Percentiles rank a stretch among this genome's conserved stretches.
phyloP scores from a whole-genome alignment of 2,888 invertebrate species.

The Pristionchus mayeri region DNA sequence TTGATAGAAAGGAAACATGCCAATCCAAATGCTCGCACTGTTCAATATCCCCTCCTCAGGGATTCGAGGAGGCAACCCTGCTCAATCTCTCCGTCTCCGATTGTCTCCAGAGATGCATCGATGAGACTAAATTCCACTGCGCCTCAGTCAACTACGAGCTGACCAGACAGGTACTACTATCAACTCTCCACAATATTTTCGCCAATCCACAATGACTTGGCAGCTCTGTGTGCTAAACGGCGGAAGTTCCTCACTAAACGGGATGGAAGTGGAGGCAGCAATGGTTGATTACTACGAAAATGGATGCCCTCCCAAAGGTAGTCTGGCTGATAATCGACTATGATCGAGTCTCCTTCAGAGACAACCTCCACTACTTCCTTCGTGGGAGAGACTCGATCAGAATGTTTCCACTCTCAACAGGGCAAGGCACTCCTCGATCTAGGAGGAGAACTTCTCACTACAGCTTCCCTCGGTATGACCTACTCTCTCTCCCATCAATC shows the following conservation, averaged over 20 bases:
- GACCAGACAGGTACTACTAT: constrained; percentile 6
- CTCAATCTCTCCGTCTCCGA: background rate
- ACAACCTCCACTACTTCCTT: background rate
- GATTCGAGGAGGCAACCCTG: constrained; percentile 44
- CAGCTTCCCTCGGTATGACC: constrained; percentile 11
- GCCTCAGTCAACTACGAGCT: constrained; percentile 48
- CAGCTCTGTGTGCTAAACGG: constrained; percentile 48
- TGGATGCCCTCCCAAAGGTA: constrained; percentile 30
- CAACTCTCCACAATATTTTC: background rate
- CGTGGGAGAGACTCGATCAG: background rate
- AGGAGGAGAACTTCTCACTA: constrained; percentile 9
- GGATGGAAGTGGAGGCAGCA: background rate
- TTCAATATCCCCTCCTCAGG: background rate
- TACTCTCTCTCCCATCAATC: background rate
- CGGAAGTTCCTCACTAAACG: constrained; percentile 23
- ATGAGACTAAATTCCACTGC: constrained; percentile 36
- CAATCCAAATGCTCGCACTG: too few relatives aligned
- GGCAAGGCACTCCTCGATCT: constrained; percentile 30
- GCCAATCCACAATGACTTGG: background rate
- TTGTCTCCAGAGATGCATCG: constrained; percentile 42
- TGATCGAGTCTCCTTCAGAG: background rate
- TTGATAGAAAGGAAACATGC: background rate
- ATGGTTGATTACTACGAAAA: constrained; percentile 46
- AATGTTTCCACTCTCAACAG: constrained; percentile 16
- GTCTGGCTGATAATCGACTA: background rate